These are phyloP conservation scores for Caerostris darwini DNA, from an alignment of 1,140 invertebrate species.

Conservation along the genomic window DNA sequence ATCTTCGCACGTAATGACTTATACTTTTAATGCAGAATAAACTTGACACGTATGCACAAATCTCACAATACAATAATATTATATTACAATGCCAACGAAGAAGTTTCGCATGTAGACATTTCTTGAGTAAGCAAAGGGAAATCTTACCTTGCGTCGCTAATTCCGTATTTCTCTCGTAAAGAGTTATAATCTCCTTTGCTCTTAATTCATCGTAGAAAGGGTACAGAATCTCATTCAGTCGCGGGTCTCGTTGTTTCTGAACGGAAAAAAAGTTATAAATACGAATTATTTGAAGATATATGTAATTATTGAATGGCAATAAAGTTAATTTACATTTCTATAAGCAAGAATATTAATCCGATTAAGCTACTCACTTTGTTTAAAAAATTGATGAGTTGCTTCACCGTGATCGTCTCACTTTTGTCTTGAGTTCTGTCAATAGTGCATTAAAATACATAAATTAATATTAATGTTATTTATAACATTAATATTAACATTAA, in stretches of 20 bases:
- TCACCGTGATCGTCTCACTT: conserved; percentile 91
- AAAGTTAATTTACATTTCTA: not conserved
- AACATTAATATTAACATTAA: too few relatives aligned
- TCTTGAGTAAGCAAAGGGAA: not conserved
- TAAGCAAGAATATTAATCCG: not conserved
- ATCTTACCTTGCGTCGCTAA: conserved; percentile 88
- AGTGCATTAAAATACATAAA: too few relatives aligned
- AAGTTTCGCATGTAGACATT: too few relatives aligned
- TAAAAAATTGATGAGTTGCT: conserved; percentile 96
- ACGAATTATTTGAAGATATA: not conserved
- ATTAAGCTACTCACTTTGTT: conserved; percentile 87
- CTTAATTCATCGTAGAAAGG: conserved; percentile 98
- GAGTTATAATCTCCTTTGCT: conserved; percentile 94
- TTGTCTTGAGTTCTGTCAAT: conserved; percentile 91
- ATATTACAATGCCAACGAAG: too few relatives aligned
- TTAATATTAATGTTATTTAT: too few relatives aligned
- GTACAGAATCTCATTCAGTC: conserved; percentile 99
- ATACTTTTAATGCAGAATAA: not conserved
- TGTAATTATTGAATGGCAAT: too few relatives aligned
- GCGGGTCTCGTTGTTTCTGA: conserved; percentile 96
- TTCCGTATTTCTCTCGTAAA: conserved; percentile 94
- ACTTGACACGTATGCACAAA: too few relatives aligned
- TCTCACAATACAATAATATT: too few relatives aligned
- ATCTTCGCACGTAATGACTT: too few relatives aligned
- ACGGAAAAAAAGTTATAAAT: conserved; percentile 17